phyloP scores from a whole-genome alignment of 2,888 invertebrate species.

The Arrhopalites spinosus region DNA sequence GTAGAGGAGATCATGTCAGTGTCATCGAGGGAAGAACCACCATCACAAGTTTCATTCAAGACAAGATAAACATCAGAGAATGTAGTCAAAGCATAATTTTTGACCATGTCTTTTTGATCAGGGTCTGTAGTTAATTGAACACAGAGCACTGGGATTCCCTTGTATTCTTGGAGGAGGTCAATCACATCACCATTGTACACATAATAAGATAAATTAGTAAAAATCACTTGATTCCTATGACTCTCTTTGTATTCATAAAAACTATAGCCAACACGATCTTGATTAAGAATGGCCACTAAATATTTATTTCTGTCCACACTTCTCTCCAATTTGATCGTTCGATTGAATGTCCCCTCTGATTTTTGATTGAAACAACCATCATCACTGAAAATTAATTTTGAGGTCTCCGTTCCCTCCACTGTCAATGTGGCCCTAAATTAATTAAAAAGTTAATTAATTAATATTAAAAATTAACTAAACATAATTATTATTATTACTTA shows the following conservation, averaged over 20 bases:
- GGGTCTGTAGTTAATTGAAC: not conserved
- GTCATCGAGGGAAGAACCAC: not conserved
- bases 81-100: not conserved
- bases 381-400: not conserved
- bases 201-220: not conserved
- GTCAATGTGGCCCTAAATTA: not conserved
- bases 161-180: not conserved
- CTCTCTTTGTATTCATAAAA: not conserved
- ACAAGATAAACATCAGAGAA: not conserved
- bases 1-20: not conserved
- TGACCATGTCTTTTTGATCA: not conserved
- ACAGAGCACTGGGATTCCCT: not conserved
- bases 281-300: not conserved
- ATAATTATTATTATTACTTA: not conserved
- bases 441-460: not conserved
- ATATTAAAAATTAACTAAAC: not conserved
- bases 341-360: not conserved
- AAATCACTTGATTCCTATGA: not conserved
- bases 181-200: slow-evolving; percentile 7
- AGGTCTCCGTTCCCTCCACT: not conserved
- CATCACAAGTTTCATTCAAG: not conserved
- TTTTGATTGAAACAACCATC: not conserved
- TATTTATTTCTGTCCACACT: not conserved
- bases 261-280: not conserved
- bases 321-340: not conserved